Evolutionary conservation across 2,797 vertebrate species (phyloP).

Genomic region (Orestias chungarensis): DNA sequence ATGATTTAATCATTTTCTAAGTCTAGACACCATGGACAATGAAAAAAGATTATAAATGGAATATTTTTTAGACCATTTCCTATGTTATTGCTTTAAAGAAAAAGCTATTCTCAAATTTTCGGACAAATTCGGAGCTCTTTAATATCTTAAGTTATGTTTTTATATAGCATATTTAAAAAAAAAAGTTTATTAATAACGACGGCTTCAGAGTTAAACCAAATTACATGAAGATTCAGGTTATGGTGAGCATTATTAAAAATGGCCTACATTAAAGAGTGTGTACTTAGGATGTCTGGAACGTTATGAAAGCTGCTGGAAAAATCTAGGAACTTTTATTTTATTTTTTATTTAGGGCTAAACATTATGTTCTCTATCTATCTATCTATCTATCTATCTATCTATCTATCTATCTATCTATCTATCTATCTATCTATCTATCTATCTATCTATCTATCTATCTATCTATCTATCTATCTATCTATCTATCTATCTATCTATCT

Average conservation of each 20-base stretch:
- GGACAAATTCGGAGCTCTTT: neutral
- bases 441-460: constrained; percentile 13
- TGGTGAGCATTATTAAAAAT: neutral
- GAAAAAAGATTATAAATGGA: neutral
- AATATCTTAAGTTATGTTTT: neutral
- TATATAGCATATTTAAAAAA: neutral
- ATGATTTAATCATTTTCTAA: neutral
- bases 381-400: neutral
- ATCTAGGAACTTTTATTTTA: neutral
- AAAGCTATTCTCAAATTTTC: neutral
- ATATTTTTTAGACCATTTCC: neutral
- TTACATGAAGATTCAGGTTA: neutral
- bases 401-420: constrained; percentile 2
- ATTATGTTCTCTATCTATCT: too few relatives aligned
- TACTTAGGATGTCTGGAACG: neutral
- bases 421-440: constrained; percentile 17
- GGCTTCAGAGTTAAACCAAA: neutral
- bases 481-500: constrained; percentile 1
- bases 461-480: constrained; percentile 13
- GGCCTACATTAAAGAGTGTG: neutral
- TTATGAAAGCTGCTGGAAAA: neutral
- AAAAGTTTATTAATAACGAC: neutral
- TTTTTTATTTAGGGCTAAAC: too few relatives aligned
- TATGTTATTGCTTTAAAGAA: neutral
- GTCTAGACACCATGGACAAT: neutral